Conservation (phyloP, 2,888 invertebrate genomes). For the Polydrusus tereticollis region DNA sequence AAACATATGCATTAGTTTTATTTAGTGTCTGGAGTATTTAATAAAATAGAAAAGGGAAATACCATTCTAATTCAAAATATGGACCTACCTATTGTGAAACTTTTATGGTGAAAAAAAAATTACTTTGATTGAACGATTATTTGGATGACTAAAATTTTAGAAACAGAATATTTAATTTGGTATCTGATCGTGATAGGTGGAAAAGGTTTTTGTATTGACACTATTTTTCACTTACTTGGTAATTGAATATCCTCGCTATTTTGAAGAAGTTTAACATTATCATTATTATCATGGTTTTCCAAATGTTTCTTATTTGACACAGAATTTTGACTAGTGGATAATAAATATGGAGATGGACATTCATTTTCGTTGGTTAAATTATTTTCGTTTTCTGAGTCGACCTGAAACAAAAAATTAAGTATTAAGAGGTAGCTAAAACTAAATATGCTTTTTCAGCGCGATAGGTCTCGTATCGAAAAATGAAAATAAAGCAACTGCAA, state of each 20-base stretch:
- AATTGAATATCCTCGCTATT: background rate
- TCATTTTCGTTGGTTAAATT: conserved; percentile 47
- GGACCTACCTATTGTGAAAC: too few species aligned
- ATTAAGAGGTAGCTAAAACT: background rate
- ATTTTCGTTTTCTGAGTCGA: conserved; percentile 45
- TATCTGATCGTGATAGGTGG: too few species aligned
- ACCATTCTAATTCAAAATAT: too few species aligned
- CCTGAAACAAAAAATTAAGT: conserved; percentile 40
- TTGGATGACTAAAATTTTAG: too few species aligned
- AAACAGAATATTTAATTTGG: too few species aligned
- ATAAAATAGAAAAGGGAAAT: too few species aligned
- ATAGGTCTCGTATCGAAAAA: too few species aligned
- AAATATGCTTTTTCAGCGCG: background rate
- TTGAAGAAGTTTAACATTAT: background rate
- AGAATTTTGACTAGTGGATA: conserved; percentile 48
- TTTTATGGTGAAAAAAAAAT: too few species aligned
- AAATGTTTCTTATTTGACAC: conserved; percentile 18
- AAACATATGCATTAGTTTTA: too few species aligned
- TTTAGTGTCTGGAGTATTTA: too few species aligned
- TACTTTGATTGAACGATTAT: too few species aligned
- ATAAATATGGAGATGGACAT: conserved; percentile 53
- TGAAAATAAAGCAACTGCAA: background rate
- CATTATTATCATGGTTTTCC: conserved; percentile 19
- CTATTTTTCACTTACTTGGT: background rate
- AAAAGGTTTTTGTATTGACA: too few species aligned